phyloP scores from a whole-genome alignment of 53 echinoderm and acorn worm genomes.

The Arbacia lixula region DNA sequence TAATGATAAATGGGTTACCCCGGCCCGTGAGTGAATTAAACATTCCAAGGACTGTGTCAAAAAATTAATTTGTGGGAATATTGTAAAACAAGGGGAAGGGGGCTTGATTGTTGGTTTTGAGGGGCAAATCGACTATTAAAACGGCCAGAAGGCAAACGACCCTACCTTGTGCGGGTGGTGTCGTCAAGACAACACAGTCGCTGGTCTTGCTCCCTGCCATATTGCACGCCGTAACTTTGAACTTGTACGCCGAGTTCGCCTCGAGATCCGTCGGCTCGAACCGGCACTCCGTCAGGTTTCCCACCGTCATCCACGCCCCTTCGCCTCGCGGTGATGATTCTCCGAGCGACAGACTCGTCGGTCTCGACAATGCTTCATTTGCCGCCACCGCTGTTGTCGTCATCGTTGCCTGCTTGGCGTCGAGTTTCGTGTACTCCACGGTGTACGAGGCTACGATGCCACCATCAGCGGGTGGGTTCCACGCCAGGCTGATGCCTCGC shows the following conservation, averaged over 20 bases:
- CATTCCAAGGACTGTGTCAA: too few species aligned
- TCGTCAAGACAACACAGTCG: slow-evolving; percentile 72
- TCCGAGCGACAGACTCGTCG: slow-evolving; percentile 9
- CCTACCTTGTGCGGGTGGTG: slow-evolving; percentile 75
- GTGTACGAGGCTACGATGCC: slow-evolving; percentile 73
- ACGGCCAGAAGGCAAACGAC: too few species aligned
- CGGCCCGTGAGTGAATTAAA: too few species aligned
- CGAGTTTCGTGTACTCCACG: slow-evolving; percentile 75
- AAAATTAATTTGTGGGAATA: too few species aligned
- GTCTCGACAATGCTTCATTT: slow-evolving; percentile 5
- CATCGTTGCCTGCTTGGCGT: not conserved
- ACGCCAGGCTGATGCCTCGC: slow-evolving; percentile 65
- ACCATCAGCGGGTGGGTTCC: slow-evolving; percentile 70
- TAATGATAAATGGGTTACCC: too few species aligned
- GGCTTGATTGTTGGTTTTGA: too few species aligned
- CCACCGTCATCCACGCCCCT: slow-evolving; percentile 60
- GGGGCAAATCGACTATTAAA: too few species aligned
- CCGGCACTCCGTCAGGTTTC: slow-evolving; percentile 51
- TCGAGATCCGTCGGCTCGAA: slow-evolving; percentile 70
- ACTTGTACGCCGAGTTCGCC: slow-evolving; percentile 66
- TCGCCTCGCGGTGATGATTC: not conserved
- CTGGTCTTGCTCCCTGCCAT: slow-evolving; percentile 74
- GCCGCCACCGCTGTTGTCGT: too few species aligned
- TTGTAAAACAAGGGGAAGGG: too few species aligned
- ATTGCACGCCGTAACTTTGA: slow-evolving; percentile 82